Evolutionary conservation across 2,888 invertebrate species (phyloP), one percentile per base, ranked within the genome.

Genomic region (Drosophila robusta): DNA sequence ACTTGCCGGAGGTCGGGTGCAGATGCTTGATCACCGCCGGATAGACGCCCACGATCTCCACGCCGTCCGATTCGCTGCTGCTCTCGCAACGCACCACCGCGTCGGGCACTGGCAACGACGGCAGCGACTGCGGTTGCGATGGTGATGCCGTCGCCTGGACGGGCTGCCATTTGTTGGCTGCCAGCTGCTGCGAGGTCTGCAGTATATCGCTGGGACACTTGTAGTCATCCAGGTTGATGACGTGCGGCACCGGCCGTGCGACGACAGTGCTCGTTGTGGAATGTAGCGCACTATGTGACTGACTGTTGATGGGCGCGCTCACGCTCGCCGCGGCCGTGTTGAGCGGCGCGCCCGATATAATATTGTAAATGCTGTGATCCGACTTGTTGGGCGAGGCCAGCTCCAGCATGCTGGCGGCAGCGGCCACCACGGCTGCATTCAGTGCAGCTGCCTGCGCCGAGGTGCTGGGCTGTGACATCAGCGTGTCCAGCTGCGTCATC

Each of bases 1-100:
- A 45, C 38, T 39, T 63, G 45, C 38, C 6, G 12, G 7, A 8
- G 44, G 14, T 44, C 36, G 51, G 60, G 11, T 44, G 58, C 50
- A 52, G 9, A 16, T 44, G 50, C 58, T 64, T 81, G 24, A 47
- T 16, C 2, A 78, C 66, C 0, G 89, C 88, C 3, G 90, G 91
- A 75, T 84, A 91, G 5, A 91, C 89, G 3, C 91, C 91, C 18
- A 92, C 90, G 54, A 92, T 90, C 77, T 92, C 92, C 4, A 92
- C 92, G 29, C 91, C 90, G 67, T 92, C 92, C 14, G 92, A 92
- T 47, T 91, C 92, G 55, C 92, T 91, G 67, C 91, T 91, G 56
- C 90, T 91, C 55, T 89, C 90, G 12, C 89, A 80, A 22, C 82
- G 78, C 8, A 60, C 47, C 1, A 75, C 57, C 12, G 39, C 44